Conservation (phyloP, 2,113 vertebrate species). For the Anthoscopus minutus region DNA sequence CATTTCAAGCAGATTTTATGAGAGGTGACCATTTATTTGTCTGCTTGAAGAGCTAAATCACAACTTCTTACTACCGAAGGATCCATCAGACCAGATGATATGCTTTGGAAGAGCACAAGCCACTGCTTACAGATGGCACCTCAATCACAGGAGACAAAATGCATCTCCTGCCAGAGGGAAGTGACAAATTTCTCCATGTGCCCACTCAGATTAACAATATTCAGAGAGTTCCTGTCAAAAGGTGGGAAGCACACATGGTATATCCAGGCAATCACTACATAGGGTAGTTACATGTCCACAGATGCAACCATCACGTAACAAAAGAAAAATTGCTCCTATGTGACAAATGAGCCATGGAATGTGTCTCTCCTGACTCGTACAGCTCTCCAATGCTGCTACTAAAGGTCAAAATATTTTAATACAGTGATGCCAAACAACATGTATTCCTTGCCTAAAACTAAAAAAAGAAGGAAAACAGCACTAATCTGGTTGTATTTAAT, state of each 20-base stretch:
- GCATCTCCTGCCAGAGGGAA: neutral
- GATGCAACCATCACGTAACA: neutral
- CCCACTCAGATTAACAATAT: neutral
- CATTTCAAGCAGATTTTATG: neutral
- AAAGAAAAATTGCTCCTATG: neutral
- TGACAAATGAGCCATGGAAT: neutral
- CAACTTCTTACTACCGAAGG: neutral
- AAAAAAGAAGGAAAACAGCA: neutral
- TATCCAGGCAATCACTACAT: neutral
- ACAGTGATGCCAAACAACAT: neutral
- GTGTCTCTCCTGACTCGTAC: neutral
- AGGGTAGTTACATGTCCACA: neutral
- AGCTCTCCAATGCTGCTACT: neutral
- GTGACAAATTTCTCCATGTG: neutral
- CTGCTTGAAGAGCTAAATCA: neutral
- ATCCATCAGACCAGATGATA: neutral
- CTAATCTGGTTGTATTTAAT: neutral
- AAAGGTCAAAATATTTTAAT: neutral
- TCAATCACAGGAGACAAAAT: neutral
- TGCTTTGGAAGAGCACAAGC: neutral
- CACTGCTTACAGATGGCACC: neutral
- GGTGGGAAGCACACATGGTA: accelerated
- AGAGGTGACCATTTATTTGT: neutral
- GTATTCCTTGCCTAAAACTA: neutral
- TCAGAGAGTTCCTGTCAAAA: neutral